Base-by-base conservation (phyloP, 2,888 invertebrate species). In the Amiota mariae region DNA sequence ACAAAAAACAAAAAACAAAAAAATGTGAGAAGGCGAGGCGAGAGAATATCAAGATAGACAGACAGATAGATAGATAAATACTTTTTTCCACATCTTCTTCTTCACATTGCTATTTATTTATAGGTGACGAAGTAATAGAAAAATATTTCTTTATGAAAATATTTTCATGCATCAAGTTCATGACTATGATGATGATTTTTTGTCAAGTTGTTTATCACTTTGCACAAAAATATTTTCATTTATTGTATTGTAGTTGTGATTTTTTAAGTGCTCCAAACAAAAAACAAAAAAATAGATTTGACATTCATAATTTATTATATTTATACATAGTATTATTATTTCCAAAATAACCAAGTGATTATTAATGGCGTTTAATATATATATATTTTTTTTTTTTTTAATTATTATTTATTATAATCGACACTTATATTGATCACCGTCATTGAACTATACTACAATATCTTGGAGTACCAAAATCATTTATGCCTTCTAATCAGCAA, bases 91-190 rank as follows among this genome's bases (percentile, higher is more conserved):
- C 76, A 76, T 51, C 73, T 20, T 66, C 15, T 56, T 54, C n/a
- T 67, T 63, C 10, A 20, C n/a, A n/a, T 63, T 46, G 10, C 72
- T 71, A 61, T 13, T 74, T 71, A 2, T 83, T 72, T 79, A 76
- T 79, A 72, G n/a, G 61, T 75, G 82, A 79, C 77, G 78, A 85
- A 82, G 84, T 85, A 83, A 85, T 84, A 15, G 81, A 18, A 82
- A 79, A 84, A 78, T 71, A 78, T 80, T 81, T 77, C 71, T 79
- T 75, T 73, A 75, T 75, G 75, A 75, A 57, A 57, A 75, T 71
- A 36, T 76, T 79, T 80, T 81, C 82, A 82, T 75, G 82, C 82
- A 79, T 79, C 84, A 85, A 85, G 85, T 83, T 83, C 84, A 85
- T 77, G 78, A 73, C 18, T 68, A 51, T 51, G 13, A 48, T 59